Percentiles rank a stretch among this genome's conserved stretches.
Evolutionary conservation across 2,113 vertebrate species (phyloP).

Genomic region (Crotalus viridis): DNA sequence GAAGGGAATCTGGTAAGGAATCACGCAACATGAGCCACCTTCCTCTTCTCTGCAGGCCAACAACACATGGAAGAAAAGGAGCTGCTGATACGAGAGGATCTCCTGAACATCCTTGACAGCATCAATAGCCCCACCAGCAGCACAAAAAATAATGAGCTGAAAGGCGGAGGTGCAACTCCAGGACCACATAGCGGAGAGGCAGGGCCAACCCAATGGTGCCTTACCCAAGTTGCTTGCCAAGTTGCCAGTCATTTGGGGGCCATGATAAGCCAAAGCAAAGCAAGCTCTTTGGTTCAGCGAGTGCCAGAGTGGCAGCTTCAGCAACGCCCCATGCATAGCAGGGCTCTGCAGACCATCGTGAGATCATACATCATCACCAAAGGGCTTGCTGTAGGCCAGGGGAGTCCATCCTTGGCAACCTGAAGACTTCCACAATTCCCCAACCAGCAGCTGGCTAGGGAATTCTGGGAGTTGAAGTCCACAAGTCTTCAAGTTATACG

Average conservation of each 20-base stretch:
- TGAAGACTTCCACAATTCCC: neutral
- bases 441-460: neutral
- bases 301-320: slow-evolving; percentile 7
- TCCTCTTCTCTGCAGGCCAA: no score
- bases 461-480: neutral
- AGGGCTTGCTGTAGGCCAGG: fast-evolving
- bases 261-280: neutral
- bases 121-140: neutral
- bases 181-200: neutral
- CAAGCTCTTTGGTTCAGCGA: slow-evolving; percentile 19
- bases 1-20: no score
- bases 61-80: no score
- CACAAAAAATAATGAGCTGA: neutral
- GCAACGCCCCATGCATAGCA: slow-evolving; percentile 10
- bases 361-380: slow-evolving; percentile 50
- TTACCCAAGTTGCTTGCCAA: no score
- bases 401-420: neutral
- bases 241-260: neutral
- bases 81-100: no score
- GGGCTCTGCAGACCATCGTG: slow-evolving; percentile 64
- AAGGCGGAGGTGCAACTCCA: neutral
- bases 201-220: neutral
- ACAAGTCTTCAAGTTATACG: no score
- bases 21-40: no score
- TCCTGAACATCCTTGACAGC: no score